These are phyloP conservation scores for Philereme vetulata DNA, from an alignment of 2,888 invertebrate species.

Conservation along the genomic window DNA sequence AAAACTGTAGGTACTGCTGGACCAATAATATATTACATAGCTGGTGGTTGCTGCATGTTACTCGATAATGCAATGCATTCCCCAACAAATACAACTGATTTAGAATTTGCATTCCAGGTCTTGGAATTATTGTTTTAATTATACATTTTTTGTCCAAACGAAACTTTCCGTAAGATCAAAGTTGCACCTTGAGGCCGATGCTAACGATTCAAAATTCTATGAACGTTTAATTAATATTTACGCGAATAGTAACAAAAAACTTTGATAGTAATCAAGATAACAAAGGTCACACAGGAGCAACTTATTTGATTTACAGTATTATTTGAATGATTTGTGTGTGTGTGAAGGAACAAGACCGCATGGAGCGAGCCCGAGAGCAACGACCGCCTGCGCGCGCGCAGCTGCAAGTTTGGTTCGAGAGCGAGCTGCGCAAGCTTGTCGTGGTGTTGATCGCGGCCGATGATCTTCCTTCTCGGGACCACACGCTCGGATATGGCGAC, in stretches of 20 bases:
- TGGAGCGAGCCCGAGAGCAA: conserved; percentile 83
- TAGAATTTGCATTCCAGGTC: conserved; percentile 66
- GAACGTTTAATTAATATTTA: not conserved
- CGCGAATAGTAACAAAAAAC: not conserved
- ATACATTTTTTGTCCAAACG: conserved; percentile 24
- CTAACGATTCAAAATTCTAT: conserved; percentile 5
- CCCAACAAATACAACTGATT: conserved; percentile 56
- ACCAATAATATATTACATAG: conserved; percentile 54
- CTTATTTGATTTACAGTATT: conserved; percentile 35
- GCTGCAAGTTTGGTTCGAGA: conserved; percentile 95
- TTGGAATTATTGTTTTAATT: conserved; percentile 46
- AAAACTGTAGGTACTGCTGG: conserved; percentile 57
- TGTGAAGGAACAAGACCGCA: conserved; percentile 76
- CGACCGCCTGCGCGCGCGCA: conserved; percentile 91
- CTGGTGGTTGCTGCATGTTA: conserved; percentile 78
- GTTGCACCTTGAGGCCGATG: conserved; percentile 44
- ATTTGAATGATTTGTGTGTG: conserved; percentile 21
- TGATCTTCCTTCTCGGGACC: conserved; percentile 91
- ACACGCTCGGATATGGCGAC: conserved; percentile 89
- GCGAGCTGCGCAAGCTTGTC: conserved; percentile 91
- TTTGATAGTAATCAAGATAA: not conserved
- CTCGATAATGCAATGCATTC: conserved; percentile 69
- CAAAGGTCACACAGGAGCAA: conserved; percentile 23
- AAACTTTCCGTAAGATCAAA: conserved; percentile 16
- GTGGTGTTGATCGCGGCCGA: conserved; percentile 94